Evolutionary conservation across 2,888 invertebrate species (phyloP), one percentile per base, ranked within the genome.

Genomic region (Fissipunctia ypsillon): DNA sequence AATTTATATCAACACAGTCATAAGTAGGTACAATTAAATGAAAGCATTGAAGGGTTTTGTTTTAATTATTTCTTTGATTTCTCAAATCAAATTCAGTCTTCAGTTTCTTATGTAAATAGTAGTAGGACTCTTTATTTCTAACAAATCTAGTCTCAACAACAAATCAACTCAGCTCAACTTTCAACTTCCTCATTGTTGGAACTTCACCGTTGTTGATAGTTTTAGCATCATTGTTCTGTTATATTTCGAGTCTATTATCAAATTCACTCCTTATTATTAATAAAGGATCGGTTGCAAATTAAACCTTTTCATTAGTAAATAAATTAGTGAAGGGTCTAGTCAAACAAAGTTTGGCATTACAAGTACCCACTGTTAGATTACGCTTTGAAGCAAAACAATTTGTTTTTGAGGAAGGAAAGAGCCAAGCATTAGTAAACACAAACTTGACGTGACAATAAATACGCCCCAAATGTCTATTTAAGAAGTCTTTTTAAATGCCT

Each of bases 401-500:
- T 10, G 25, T n/a, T 68, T 50, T 31, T 1, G n/a, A 14, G 28
- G 10, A 71, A 38, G 28, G 28, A 67, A 64, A 10, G 12, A 28
- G 12, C 59, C 45, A 9, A 52, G 10, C 71, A 70, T 78, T 65
- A 76, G 52, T 38, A 31, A 69, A 61, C 28, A 45, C 28, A 41
- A 73, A 73, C 57, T 69, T 67, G 41, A 68, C 67, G 73, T 65
- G 74, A 70, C 74, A 50, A 48, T 65, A 79, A 80, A 83, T 81
- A 67, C 80, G 50, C 68, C 80, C 65, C 74, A 65, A 81, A 61
- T 50, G 68, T 79, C 60, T 71, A 69, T 73, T 82, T 57, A 82
- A 82, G 78, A 74, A 74, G 68, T 83, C 54, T 69, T 77, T 77
- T 67, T 60, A 74, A 80, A 80, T 80, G 83, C 69, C 82, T 78